phyloP scores from a whole-genome alignment of 2,797 vertebrate genomes.

The Pseudomugil tenellus region DNA sequence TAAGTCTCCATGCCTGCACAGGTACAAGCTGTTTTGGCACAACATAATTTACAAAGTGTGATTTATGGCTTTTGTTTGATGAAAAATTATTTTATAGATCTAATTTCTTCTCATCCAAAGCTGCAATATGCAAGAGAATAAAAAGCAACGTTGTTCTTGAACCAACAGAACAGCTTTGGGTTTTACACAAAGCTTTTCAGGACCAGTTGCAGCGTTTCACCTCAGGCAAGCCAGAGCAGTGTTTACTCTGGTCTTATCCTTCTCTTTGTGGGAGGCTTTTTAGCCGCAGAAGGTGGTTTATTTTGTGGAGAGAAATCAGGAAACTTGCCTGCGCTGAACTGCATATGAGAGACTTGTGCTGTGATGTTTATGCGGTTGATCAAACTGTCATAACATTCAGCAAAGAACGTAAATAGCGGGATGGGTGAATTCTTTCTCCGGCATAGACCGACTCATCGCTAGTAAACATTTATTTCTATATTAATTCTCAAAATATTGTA shows the following conservation, averaged over 20 bases:
- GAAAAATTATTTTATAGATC: not conserved
- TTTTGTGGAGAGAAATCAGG: not conserved
- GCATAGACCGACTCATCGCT: not conserved
- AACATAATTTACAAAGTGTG: not conserved
- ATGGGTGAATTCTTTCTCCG: too few relatives aligned
- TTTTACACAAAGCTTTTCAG: too few relatives aligned
- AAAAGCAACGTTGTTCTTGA: not conserved
- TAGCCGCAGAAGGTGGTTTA: not conserved
- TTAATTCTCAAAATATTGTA: not conserved
- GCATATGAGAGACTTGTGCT: not conserved
- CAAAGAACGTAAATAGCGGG: not conserved
- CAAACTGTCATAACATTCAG: not conserved
- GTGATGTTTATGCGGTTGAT: not conserved
- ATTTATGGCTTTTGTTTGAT: not conserved
- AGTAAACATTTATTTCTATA: not conserved
- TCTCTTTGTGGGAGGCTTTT: not conserved
- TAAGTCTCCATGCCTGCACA: not conserved
- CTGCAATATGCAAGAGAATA: not conserved
- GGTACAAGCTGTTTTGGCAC: slow-evolving; percentile 1
- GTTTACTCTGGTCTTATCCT: slow-evolving; percentile 1
- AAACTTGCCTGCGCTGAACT: not conserved
- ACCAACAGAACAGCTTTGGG: not conserved
- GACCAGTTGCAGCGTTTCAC: not conserved
- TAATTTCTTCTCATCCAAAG: not conserved
- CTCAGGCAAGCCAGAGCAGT: not conserved